Percentiles rank a stretch among this genome's conserved stretches.
phyloP scores from a whole-genome alignment of 1,140 invertebrate species.

The Paraescarpia echinospica region DNA sequence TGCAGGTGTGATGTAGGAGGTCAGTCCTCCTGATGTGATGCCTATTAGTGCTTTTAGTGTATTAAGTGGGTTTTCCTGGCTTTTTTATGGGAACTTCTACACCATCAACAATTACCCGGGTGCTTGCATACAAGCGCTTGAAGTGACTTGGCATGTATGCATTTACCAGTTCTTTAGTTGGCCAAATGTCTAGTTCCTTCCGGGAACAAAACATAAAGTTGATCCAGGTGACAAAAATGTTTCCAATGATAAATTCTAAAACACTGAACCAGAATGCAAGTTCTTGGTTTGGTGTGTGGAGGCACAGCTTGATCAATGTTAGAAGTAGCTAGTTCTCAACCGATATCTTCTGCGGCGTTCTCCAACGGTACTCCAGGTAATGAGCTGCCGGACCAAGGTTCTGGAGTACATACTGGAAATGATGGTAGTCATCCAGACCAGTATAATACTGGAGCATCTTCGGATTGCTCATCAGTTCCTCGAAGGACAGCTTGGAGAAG shows the following conservation, averaged over 20 bases:
- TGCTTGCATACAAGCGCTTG: constrained; percentile 31
- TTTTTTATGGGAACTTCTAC: constrained; percentile 37
- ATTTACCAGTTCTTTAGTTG: too few relatives aligned
- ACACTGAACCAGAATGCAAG: constrained; percentile 24
- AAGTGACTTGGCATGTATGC: constrained; percentile 35
- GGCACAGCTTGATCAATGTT: not conserved
- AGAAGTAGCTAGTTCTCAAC: not conserved
- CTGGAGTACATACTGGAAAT: not conserved
- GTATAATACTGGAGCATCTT: not conserved
- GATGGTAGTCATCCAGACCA: not conserved
- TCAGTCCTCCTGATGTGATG: constrained; percentile 29
- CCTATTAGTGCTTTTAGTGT: constrained; percentile 35
- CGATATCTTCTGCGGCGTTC: not conserved
- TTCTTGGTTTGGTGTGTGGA: not conserved
- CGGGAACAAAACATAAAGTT: too few relatives aligned
- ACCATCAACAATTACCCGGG: constrained; percentile 37
- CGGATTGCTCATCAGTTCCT: not conserved
- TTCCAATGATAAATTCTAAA: not conserved
- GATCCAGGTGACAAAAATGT: constrained; percentile 33
- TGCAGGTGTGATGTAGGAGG: constrained; percentile 29
- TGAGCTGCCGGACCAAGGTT: not conserved
- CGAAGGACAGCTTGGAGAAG: not conserved
- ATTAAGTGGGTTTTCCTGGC: constrained; percentile 31
- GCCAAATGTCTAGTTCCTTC: too few relatives aligned
- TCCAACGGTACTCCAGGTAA: not conserved